Base-by-base conservation (phyloP, 1,140 invertebrate species). In the Nasonia giraulti region DNA sequence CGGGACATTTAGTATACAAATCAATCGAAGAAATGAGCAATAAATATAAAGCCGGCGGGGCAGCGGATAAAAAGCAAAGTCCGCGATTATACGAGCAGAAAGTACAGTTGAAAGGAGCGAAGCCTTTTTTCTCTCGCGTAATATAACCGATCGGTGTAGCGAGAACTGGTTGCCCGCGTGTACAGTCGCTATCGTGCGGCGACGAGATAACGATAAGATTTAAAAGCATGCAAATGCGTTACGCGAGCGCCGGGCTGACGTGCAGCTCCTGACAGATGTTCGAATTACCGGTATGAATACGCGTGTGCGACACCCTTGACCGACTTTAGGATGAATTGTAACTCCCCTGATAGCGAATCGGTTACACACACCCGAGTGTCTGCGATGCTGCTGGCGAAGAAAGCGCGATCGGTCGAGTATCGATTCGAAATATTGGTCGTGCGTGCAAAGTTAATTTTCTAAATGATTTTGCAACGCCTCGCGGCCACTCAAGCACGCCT, bases 171-270 rank as follows among this genome's bases (percentile, higher is more conserved):
- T 55, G 44, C 84, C 82, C 86, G 87, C 83, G 55, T n/a, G 1
- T 62, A 62, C 55, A 14, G 14, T 55, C 50, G 50, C 50, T 55
- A 17, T 62, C 17, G 55, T 62, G 55, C 55, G 55, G 55, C 55
- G 55, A 62, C 27, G 55, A 85, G 89, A 89, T 80, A 80, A 44
- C 79, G 79, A 80, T 80, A 85, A 88, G 84, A 87, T 33, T 47
- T 17, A 31, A 77, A 77, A 44, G 84, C 40, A 86, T 87, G 87
- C 84, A 83, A 84, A 88, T 89, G 87, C 86, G 68, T 78, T 68
- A 78, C 31, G 40, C 73, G 17, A 47, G 62, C 12, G 23, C 14
- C 66, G 69, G 11, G 17, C 3, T 20, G 71, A 23, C 80, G 20
- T 20, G 55, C 55, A n/a, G 55, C 1, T 62, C 6, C 55, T 62